Evolutionary conservation across 2,113 vertebrate genomes (phyloP).

Genomic region (Microtus montanus): DNA sequence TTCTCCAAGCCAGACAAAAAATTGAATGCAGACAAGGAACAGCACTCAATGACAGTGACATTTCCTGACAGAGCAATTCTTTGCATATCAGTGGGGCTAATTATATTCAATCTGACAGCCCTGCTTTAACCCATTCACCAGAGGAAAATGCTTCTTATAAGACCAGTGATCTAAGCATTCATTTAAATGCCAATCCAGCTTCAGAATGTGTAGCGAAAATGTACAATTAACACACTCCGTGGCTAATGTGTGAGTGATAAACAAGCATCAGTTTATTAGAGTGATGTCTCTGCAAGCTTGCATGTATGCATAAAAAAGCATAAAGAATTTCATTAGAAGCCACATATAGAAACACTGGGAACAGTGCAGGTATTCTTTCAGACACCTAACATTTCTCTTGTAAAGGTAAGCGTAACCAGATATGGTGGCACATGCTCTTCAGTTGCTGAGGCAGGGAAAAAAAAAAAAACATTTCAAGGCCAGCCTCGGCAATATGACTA

Average conservation of each 20-base stretch:
- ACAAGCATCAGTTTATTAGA: slow-evolving; percentile 38
- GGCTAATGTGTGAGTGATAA: slow-evolving; percentile 59
- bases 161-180: slow-evolving; percentile 80
- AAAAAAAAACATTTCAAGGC: background rate
- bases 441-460: background rate
- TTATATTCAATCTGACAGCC: slow-evolving; percentile 86
- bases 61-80: slow-evolving; percentile 89
- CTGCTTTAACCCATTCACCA: slow-evolving; percentile 86
- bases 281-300: background rate
- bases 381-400: slow-evolving; percentile 27
- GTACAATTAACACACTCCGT: slow-evolving; percentile 73
- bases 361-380: slow-evolving; percentile 63
- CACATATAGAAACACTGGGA: slow-evolving; percentile 60
- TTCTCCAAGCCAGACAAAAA: slow-evolving; percentile 85
- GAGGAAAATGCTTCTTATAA: slow-evolving; percentile 76
- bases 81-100: slow-evolving; percentile 85
- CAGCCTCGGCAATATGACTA: background rate
- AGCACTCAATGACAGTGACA: slow-evolving; percentile 86
- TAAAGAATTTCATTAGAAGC: background rate
- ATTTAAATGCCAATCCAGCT: slow-evolving; percentile 82
- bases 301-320: background rate
- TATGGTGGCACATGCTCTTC: background rate
- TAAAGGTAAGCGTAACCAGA: background rate
- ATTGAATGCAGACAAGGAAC: slow-evolving; percentile 81
- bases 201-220: slow-evolving; percentile 72